Base-by-base conservation (phyloP, 2,797 vertebrate species). In the Podargus strigoides region DNA sequence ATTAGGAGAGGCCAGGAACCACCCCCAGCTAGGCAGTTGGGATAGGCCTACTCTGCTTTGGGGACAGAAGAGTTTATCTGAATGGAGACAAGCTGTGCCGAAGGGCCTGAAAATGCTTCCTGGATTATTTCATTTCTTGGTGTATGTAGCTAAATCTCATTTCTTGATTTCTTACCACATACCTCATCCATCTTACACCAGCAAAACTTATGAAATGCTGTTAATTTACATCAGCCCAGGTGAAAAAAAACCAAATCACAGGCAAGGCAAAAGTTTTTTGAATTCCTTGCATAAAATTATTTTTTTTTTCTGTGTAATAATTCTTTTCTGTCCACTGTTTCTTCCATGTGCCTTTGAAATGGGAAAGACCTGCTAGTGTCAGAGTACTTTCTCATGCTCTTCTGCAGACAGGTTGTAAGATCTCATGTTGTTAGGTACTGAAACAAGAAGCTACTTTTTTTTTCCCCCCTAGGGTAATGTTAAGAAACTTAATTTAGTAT, bases 21-120 rank as follows among this genome's bases (percentile, higher is more conserved):
- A 9, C 7, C 13, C 32, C 27, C 14, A 11, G 3, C 16, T 4
- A 22, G 36, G 50, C 39, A 5, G 7, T 2, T 2, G 8, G 22
- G 55, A 4, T 0, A 4, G 67, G 17, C 3, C 32, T 46, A 3
- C 50, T 6, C 22, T 47, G 59, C 56, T 18, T 12, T 72, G 77
- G 52, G 42, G 37, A 10, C 15, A 56, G 60, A 11, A 46, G 13
- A 7, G 7, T 28, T 36, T 26, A 28, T 34, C 56, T 42, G 49
- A 34, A 14, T 22, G 28, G 58, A 56, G 72, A 49, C 6, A 36
- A 86, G 16, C 41, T 23, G 4, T 34, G 32, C 27, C 70, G 68
- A 36, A 37, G 14, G 36, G 42, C 44, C 49, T 24, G 30, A 13
- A 27, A 91, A 39, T 2, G 5, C 14, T 58, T 49, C 19, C 17